Evolutionary conservation across 2,113 vertebrate species (phyloP).

Genomic region (Odobenus rosmarus): DNA sequence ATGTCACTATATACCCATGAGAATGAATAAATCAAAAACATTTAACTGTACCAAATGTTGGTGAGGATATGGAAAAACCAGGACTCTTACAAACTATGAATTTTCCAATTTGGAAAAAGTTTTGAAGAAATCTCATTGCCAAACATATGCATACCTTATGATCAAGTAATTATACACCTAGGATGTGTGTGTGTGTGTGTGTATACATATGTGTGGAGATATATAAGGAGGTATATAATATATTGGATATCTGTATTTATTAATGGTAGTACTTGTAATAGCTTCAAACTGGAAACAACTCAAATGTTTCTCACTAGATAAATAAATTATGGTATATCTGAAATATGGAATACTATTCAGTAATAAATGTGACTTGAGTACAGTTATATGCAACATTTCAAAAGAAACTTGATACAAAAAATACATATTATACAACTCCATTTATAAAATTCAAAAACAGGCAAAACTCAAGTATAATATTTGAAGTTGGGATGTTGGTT

Average conservation of each 20-base stretch:
- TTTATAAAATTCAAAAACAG: neutral
- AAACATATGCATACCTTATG: neutral
- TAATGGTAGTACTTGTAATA: neutral
- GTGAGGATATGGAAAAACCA: neutral
- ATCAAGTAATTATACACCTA: neutral
- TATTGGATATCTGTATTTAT: neutral
- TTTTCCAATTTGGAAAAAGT: neutral
- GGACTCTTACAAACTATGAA: neutral
- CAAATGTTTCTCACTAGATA: conserved; percentile 4
- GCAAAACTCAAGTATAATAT: neutral
- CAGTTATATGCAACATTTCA: neutral
- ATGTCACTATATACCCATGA: neutral
- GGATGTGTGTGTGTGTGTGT: neutral
- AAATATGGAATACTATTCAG: neutral
- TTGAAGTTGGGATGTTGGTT: neutral
- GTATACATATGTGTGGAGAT: neutral
- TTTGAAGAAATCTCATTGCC: neutral
- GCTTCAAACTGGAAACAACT: neutral
- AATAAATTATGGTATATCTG: neutral
- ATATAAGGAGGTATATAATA: neutral
- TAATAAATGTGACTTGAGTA: neutral
- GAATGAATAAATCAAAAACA: neutral
- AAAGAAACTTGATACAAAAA: neutral
- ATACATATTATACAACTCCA: neutral
- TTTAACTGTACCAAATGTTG: neutral